phyloP scores from a whole-genome alignment of 2,113 vertebrate species.

The Ciconia maguari region DNA sequence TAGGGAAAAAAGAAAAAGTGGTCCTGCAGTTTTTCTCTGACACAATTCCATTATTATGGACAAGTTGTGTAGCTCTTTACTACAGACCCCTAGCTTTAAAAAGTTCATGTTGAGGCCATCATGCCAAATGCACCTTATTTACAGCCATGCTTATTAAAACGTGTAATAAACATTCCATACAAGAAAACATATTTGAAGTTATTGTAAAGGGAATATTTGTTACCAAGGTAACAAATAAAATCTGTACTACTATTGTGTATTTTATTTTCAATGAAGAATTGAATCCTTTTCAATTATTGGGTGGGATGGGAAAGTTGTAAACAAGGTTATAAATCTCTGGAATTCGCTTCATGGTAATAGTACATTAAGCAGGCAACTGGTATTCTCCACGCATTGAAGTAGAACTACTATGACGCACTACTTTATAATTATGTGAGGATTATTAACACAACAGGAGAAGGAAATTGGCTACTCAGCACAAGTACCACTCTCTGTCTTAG shows the following conservation, averaged over 20 bases:
- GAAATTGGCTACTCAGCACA: constrained; percentile 42
- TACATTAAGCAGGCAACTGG: constrained; percentile 42
- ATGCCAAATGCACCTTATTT: constrained; percentile 35
- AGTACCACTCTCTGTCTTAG: background rate
- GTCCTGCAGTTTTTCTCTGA: background rate
- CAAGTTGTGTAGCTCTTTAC: background rate
- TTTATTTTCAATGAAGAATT: constrained; percentile 65
- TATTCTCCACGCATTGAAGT: constrained; percentile 9
- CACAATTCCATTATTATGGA: constrained; percentile 5
- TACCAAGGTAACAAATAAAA: constrained; percentile 67
- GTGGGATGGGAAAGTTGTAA: constrained; percentile 49
- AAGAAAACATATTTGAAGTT: constrained; percentile 46
- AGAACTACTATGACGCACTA: background rate
- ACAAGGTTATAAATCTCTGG: constrained; percentile 62
- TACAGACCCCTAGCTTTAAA: background rate
- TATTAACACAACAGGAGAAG: constrained; percentile 25
- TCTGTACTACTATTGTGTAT: constrained; percentile 3
- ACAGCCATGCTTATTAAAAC: constrained; percentile 45
- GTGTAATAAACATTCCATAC: constrained; percentile 39
- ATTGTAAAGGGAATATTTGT: constrained; percentile 48
- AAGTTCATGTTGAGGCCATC: constrained; percentile 40
- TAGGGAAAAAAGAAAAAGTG: background rate
- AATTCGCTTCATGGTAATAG: constrained; percentile 38
- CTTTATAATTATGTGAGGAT: constrained; percentile 34
- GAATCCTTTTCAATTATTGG: constrained; percentile 65